Conservation (phyloP, 2,113 vertebrate genomes). For the Noctilio leporinus region DNA sequence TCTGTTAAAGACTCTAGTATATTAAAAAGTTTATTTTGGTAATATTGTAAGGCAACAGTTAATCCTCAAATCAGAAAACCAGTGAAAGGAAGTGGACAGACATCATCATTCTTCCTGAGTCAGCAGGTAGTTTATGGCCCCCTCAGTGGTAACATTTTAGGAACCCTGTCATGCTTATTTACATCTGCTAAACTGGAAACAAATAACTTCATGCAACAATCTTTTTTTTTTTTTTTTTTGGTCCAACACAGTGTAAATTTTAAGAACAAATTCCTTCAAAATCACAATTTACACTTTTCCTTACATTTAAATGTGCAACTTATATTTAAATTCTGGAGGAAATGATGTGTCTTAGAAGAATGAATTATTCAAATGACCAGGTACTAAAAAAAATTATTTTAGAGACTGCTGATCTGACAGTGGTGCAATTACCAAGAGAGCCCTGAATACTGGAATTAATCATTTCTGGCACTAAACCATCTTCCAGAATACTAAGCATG, state of each 20-base stretch:
- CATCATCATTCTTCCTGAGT: constrained; percentile 53
- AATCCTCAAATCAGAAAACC: constrained; percentile 34
- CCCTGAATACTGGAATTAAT: neutral
- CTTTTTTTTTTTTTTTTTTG: constrained; percentile 17
- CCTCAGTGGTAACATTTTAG: constrained; percentile 29
- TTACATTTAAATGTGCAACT: no score
- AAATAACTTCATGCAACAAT: neutral
- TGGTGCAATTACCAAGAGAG: neutral
- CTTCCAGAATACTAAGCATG: neutral
- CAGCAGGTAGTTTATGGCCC: neutral
- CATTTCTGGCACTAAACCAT: neutral
- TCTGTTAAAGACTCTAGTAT: constrained; percentile 27
- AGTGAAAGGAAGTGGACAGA: constrained; percentile 12
- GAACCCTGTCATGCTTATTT: neutral
- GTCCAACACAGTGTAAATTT: constrained; percentile 36
- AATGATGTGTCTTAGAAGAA: constrained; percentile 29
- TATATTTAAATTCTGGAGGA: constrained; percentile 36
- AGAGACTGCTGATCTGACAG: neutral
- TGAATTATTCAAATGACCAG: neutral
- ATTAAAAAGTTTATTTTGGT: constrained; percentile 63
- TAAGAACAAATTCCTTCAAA: constrained; percentile 38
- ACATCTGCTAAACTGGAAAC: neutral
- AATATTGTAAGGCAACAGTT: constrained; percentile 69
- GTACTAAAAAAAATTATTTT: neutral
- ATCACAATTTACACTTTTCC: constrained; percentile 21